Evolutionary conservation across 2,113 vertebrate species (phyloP).

Genomic region (Hystrix cristata): DNA sequence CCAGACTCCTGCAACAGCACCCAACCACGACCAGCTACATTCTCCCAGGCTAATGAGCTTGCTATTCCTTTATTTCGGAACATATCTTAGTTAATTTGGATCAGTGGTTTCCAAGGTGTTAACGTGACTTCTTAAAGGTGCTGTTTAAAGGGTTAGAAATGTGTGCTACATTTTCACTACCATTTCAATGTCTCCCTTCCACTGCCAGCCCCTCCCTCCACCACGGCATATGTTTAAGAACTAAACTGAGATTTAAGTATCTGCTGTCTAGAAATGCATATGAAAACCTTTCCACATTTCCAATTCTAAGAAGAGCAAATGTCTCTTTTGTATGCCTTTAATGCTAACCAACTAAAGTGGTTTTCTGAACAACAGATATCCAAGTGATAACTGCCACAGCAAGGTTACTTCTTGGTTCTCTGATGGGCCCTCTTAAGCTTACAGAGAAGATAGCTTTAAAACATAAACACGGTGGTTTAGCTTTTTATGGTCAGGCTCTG

Average conservation of each 20-base stretch:
- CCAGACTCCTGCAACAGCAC: conserved; percentile 95
- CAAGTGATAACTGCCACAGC: neutral
- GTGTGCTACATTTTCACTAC: neutral
- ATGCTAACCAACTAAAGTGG: conserved; percentile 31
- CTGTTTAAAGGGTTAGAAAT: conserved; percentile 44
- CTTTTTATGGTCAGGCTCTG: neutral
- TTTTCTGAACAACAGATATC: conserved; percentile 29
- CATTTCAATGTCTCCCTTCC: neutral
- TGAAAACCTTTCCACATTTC: conserved; percentile 63
- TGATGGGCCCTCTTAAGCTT: neutral
- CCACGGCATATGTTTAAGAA: conserved; percentile 48
- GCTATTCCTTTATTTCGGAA: conserved; percentile 90
- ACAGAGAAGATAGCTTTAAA: neutral
- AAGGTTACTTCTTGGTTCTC: neutral
- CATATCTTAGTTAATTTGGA: neutral
- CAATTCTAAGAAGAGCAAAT: conserved; percentile 59
- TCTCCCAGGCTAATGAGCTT: conserved; percentile 98
- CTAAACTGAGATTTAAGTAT: conserved; percentile 60
- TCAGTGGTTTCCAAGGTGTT: neutral
- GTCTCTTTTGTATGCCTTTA: conserved; percentile 32
- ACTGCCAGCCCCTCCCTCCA: neutral
- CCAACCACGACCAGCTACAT: conserved; percentile 97
- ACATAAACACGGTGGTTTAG: neutral
- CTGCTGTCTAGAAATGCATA: conserved; percentile 67
- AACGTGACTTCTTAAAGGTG: neutral